Base-by-base conservation (phyloP, 2,888 invertebrate genomes). In the Polyommatus icarus region DNA sequence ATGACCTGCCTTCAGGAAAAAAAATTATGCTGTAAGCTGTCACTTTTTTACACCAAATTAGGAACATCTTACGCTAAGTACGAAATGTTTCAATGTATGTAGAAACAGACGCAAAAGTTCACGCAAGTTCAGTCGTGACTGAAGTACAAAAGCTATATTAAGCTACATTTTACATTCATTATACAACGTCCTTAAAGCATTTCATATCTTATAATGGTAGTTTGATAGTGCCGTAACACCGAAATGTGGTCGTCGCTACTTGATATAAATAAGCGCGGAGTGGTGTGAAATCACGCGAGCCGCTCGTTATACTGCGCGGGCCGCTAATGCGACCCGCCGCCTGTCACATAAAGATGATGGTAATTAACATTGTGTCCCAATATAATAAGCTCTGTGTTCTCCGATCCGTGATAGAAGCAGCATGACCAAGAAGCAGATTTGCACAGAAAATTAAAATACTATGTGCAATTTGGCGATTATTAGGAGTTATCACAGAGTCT, bases 211-310 rank as follows among this genome's bases (percentile, higher is more conserved):
- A 88, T 92, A 91, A 91, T 90, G 90, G 88, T 88, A 88, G 89
- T 90, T 91, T 91, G 91, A 92, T 92, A 92, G 91, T 91, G 86
- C 84, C 86, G 88, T 86, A 87, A 87, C 86, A 87, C 88, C 90
- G 87, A 89, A 90, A 89, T 88, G 88, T 87, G 85, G 83, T 84
- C 84, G 83, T 83, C 84, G 86, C 89, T 88, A 88, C 86, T 86
- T 88, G 87, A 89, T 91, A 91, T 92, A 93, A 93, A 93, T 91
- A 93, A 91, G 89, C 92, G 88, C 90, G 87, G 90, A 91, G 91
- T 88, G 88, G 89, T 87, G 85, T 83, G 83, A 82, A 83, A 88
- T 87, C 93, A 94, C 93, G 93, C 93, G 87, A 94, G 87, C 86
- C 83, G 89, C 89, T 93, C 93, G 87, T 94, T 93, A 93, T 89